Conservation (phyloP, 2,797 vertebrate species). For the Sebastes itinus region DNA sequence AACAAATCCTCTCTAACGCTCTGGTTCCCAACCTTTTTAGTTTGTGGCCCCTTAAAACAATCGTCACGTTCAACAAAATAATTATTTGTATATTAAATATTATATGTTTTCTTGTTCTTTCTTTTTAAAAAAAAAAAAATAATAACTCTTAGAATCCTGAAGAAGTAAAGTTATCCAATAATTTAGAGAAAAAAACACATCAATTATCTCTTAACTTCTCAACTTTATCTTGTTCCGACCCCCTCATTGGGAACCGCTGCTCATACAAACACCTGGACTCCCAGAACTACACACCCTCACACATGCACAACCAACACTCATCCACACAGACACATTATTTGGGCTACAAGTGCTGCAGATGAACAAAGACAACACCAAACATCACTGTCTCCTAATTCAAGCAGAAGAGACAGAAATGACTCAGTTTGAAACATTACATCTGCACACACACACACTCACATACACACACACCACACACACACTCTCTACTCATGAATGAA, state of each 20-base stretch:
- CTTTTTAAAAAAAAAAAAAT: background rate
- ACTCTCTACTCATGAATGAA: background rate
- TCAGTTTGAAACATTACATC: background rate
- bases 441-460: background rate
- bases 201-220: background rate
- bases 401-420: conserved; percentile 46
- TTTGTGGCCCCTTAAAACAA: background rate
- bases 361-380: background rate
- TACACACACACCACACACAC: background rate
- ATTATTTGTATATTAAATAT: background rate
- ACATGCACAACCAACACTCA: background rate
- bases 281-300: background rate
- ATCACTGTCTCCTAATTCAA: conserved; percentile 10
- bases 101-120: background rate
- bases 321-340: conserved; percentile 6
- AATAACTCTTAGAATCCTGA: background rate
- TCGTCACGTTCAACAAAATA: background rate
- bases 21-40: background rate
- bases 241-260: background rate
- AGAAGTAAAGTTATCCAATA: background rate
- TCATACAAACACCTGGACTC: background rate
- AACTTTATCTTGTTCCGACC: background rate
- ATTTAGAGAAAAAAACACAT: background rate
- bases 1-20: background rate
- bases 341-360: background rate